These are phyloP conservation scores for Diachrysia chrysitis DNA, from an alignment of 2,888 invertebrate genomes.

Conservation along the genomic window DNA sequence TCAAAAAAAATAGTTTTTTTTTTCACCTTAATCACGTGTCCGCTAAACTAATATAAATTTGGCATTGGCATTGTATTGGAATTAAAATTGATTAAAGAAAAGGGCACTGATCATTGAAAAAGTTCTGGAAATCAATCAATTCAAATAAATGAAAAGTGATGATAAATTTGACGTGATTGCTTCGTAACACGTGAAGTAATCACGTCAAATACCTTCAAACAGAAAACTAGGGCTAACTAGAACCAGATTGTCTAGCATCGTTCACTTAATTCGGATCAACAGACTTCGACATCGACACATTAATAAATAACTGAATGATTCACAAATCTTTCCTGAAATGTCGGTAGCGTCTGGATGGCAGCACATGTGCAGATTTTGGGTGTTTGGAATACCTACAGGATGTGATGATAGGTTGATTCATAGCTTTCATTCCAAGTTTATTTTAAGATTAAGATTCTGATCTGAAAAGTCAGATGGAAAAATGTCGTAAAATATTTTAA, in stretches of 20 bases:
- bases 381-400: slow-evolving; percentile 69
- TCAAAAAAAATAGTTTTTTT: no score
- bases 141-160: neutral
- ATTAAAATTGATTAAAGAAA: no score
- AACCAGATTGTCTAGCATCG: neutral
- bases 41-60: no score
- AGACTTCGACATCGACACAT: slow-evolving; percentile 9
- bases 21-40: no score
- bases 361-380: slow-evolving; percentile 69
- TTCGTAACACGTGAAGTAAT: no score
- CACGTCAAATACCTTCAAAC: no score
- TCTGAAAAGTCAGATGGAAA: slow-evolving; percentile 28
- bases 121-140: neutral
- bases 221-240: neutral
- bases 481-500: neutral
- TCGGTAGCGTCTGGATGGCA: slow-evolving; percentile 62
- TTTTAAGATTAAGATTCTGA: slow-evolving; percentile 17
- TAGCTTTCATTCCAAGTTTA: slow-evolving; percentile 44
- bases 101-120: neutral
- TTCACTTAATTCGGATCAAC: neutral
- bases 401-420: slow-evolving; percentile 64
- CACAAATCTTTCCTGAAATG: slow-evolving; percentile 68
- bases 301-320: slow-evolving; percentile 65
- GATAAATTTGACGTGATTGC: slow-evolving; percentile 11
- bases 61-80: no score